Evolutionary conservation across 2,888 invertebrate species (phyloP), one percentile per base, ranked within the genome.

Genomic region (Calameuta idolon): DNA sequence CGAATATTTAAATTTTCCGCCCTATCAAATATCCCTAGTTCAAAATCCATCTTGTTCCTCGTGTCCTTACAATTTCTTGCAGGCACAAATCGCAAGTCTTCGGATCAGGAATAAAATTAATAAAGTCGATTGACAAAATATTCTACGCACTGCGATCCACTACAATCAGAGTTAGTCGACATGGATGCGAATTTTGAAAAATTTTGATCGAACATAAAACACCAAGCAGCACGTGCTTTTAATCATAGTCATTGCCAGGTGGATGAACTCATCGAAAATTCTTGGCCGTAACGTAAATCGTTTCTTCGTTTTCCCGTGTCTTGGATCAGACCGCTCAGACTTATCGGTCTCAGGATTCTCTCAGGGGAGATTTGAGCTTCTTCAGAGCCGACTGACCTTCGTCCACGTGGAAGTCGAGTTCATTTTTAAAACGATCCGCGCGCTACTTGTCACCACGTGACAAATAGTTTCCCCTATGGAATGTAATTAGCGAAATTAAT

Each of bases 261-360:
- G 77, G 75, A 75, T 75, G 77, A 69, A 77, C 75, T 74, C 77
- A 75, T 40, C 69, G 31, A 37, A 69, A 74, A 77, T 77, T 77
- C 77, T 77, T 77, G 77, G 77, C 77, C 35, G 75, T 74, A 77
- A 77, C 69, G 37, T 71, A 71, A 71, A 34, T 71, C 71, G 71
- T 71, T 33, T 12, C 71, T 31, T 15, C 31, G 71, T 23, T 34
- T 23, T 5, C 2, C 23, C 55, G 23, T 55, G 23, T 55, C 40
- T 55, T 55, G 23, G 33, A 31, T 31, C 31, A 31, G 31, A 31
- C 31, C 31, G 23, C 55, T 33, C 31, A 31, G 71, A 71, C 71
- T 71, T 71, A 71, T 71, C 31, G 71, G 31, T 71, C 31, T 71
- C 9, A 15, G 12, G 33, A 71, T 4, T 12, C 12, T 34, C 34